Conservation (phyloP, 1,140 invertebrate genomes). For the Drosophila teissieri region DNA sequence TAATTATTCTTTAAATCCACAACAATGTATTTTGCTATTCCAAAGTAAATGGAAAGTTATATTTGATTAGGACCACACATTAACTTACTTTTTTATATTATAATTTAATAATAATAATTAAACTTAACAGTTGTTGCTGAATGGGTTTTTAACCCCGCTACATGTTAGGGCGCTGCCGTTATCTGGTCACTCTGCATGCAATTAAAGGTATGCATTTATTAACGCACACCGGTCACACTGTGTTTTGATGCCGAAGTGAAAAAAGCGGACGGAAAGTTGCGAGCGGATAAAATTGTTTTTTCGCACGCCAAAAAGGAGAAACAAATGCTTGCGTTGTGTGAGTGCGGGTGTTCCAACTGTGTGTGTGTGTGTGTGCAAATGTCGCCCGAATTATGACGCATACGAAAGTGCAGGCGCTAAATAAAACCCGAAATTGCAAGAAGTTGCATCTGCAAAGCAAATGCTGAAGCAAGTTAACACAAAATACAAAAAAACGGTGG, state of each 20-base stretch:
- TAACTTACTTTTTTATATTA: too few relatives aligned
- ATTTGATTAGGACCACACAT: too few relatives aligned
- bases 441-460: slow-evolving; percentile 22
- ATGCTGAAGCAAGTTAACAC: slow-evolving; percentile 34
- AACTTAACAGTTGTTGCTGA: neutral
- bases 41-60: too few relatives aligned
- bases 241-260: slow-evolving; percentile 16
- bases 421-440: slow-evolving; percentile 33
- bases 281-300: slow-evolving; percentile 32
- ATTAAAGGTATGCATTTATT: accelerated
- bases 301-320: slow-evolving; percentile 56
- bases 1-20: too few relatives aligned
- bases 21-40: too few relatives aligned
- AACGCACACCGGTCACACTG: neutral
- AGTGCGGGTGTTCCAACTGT: slow-evolving; percentile 35
- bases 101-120: neutral
- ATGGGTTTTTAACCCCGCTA: neutral
- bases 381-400: slow-evolving; percentile 73
- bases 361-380: slow-evolving; percentile 52
- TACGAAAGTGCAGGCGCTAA: slow-evolving; percentile 44
- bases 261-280: slow-evolving; percentile 17
- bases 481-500: slow-evolving; percentile 35
- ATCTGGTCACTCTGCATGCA: neutral
- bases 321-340: slow-evolving; percentile 60
- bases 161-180: neutral